A percentile compares a stretch with the other conserved stretches of the same genome.
phyloP scores from a whole-genome alignment of 2,113 vertebrate genomes.

The Sinocyclocheilus rhinocerous region DNA sequence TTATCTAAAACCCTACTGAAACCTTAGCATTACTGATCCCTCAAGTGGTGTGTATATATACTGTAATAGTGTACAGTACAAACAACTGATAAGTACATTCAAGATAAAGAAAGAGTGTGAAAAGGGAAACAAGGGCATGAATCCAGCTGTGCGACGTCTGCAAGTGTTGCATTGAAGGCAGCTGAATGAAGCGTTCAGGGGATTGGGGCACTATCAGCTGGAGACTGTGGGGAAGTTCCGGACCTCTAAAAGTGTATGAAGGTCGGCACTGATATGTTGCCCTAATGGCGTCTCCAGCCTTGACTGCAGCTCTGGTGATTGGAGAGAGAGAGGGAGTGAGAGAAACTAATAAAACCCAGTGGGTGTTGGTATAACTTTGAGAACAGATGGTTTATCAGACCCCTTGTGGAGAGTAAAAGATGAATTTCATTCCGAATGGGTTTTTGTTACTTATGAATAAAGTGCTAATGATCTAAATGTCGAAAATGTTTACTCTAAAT shows the following conservation, averaged over 20 bases:
- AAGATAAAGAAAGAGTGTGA: neutral
- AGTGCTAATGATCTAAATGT: constrained; percentile 45
- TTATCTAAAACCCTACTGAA: constrained; percentile 1
- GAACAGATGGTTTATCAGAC: constrained; percentile 53
- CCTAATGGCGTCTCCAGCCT: constrained; percentile 29
- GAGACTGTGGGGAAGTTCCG: constrained; percentile 7
- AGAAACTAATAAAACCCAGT: constrained; percentile 25
- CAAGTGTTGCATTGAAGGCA: neutral
- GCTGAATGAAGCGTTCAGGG: neutral
- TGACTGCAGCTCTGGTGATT: constrained; percentile 13
- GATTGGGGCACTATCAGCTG: constrained; percentile 11
- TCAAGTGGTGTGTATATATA: neutral
- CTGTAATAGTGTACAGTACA: neutral
- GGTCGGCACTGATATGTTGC: constrained; percentile 17
- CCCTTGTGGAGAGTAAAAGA: constrained; percentile 33
- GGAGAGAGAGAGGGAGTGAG: neutral
- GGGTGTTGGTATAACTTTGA: constrained; percentile 48
- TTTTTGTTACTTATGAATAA: constrained; percentile 39
- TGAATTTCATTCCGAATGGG: constrained; percentile 35
- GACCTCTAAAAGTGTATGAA: constrained; percentile 23
- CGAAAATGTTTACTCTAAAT: constrained; percentile 38
- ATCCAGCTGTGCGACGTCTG: constrained; percentile 21
- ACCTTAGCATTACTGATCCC: neutral
- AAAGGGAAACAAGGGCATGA: neutral
- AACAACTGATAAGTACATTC: neutral